Percentiles rank a stretch among this genome's conserved stretches.
These are phyloP conservation scores for Mesocricetus auratus DNA, from an alignment of 2,113 vertebrate species.

Conservation along the genomic window DNA sequence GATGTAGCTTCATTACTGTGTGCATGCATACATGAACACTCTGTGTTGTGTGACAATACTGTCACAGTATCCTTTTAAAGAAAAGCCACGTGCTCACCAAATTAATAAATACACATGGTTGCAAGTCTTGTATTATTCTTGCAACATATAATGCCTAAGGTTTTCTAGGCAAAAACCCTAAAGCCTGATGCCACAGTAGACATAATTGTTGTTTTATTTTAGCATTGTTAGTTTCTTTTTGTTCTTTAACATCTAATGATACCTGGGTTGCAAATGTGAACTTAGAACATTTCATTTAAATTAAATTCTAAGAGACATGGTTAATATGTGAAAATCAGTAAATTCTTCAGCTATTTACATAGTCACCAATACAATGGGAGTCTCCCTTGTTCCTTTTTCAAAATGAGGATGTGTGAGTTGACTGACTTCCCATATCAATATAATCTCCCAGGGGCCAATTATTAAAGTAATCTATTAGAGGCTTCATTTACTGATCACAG, in stretches of 20 bases:
- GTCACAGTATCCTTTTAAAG: background rate
- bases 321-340: background rate
- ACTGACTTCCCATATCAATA: slow-evolving; percentile 74
- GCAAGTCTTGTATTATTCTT: background rate
- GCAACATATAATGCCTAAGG: background rate
- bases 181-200: background rate
- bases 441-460: slow-evolving; percentile 70
- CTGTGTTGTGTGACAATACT: background rate
- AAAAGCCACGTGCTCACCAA: background rate
- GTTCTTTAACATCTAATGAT: slow-evolving; percentile 23
- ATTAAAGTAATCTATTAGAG: slow-evolving; percentile 78
- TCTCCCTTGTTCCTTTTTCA: slow-evolving; percentile 21
- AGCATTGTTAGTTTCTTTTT: background rate
- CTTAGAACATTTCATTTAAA: slow-evolving; percentile 38
- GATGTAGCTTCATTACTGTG: background rate
- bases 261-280: background rate
- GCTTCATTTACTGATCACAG: slow-evolving; percentile 78
- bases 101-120: background rate
- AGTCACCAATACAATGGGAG: background rate
- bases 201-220: background rate
- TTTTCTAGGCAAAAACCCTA: background rate
- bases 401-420: slow-evolving; percentile 46
- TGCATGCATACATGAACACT: background rate
- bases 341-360: slow-evolving; percentile 41
- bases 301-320: background rate